These are phyloP conservation scores for Aphodius sticticus DNA, from an alignment of 2,888 invertebrate species.

Conservation along the genomic window DNA sequence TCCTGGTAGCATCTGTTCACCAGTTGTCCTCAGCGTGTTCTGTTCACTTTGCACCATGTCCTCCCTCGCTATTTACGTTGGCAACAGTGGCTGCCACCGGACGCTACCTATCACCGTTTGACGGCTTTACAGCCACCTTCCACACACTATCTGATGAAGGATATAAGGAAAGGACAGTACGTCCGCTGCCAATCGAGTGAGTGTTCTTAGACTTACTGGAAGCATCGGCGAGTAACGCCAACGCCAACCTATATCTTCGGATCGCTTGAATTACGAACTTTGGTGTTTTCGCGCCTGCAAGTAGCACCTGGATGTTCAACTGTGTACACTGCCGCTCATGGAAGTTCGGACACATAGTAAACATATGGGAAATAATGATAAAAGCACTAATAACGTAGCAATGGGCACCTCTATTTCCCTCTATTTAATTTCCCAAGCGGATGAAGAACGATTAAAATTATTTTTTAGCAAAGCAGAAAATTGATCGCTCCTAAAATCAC, in stretches of 20 bases:
- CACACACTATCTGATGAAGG: constrained; percentile 43
- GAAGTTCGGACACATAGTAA: too few species aligned
- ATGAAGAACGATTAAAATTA: too few species aligned
- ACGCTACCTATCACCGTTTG: constrained; percentile 45
- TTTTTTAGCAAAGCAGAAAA: too few species aligned
- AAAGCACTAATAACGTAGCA: too few species aligned
- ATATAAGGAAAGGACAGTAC: neutral
- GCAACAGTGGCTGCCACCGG: constrained; percentile 43
- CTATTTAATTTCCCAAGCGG: too few species aligned
- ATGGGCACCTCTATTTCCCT: too few species aligned
- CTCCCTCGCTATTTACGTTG: constrained; percentile 7
- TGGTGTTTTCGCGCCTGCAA: neutral
- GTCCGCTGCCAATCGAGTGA: neutral
- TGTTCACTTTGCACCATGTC: constrained; percentile 9
- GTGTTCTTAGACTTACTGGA: too few species aligned
- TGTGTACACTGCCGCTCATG: neutral
- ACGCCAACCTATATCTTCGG: neutral
- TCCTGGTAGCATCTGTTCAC: constrained; percentile 17
- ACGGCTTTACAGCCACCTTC: constrained; percentile 45
- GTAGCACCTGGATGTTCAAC: neutral
- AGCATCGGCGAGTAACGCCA: too few species aligned
- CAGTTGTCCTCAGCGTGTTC: neutral
- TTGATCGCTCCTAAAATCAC: too few species aligned
- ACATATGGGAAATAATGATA: too few species aligned
- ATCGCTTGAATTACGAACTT: constrained; percentile 4